These are phyloP conservation scores for Anomalospiza imberbis DNA, from an alignment of 2,797 vertebrate genomes.

Conservation along the genomic window DNA sequence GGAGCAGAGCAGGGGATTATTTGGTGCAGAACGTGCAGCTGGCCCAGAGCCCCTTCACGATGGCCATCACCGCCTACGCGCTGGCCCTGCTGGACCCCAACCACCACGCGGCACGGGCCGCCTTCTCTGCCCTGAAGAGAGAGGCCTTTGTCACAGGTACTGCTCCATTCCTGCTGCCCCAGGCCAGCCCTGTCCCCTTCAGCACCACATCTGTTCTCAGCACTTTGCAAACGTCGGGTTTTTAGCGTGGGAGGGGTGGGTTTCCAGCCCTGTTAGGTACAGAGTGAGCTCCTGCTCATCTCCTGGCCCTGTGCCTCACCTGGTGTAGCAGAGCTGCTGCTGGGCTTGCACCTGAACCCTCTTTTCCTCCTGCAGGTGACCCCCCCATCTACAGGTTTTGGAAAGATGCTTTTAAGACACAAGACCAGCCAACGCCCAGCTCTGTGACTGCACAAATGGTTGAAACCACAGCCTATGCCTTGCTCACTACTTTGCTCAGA, in stretches of 20 bases:
- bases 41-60: constrained; percentile 81
- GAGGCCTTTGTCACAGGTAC: constrained; percentile 79
- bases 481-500: constrained; percentile 78
- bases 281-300: background rate
- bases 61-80: constrained; percentile 83
- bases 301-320: background rate
- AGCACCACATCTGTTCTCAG: background rate
- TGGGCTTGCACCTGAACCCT: background rate
- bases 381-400: constrained; percentile 82
- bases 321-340: background rate
- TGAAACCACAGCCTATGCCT: constrained; percentile 86
- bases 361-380: constrained; percentile 65
- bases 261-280: background rate
- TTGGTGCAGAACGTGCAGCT: constrained; percentile 67
- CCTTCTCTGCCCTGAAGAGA: constrained; percentile 70
- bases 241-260: rapidly evolving
- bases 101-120: background rate
- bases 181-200: background rate
- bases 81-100: constrained; percentile 76
- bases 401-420: constrained; percentile 70
- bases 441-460: constrained; percentile 77
- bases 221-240: background rate
- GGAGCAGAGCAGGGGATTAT: constrained; percentile 74
- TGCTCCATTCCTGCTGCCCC: background rate
- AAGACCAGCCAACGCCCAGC: constrained; percentile 66